These are phyloP conservation scores for Nesogale talazaci DNA, from an alignment of 2,113 vertebrate genomes.

Conservation along the genomic window DNA sequence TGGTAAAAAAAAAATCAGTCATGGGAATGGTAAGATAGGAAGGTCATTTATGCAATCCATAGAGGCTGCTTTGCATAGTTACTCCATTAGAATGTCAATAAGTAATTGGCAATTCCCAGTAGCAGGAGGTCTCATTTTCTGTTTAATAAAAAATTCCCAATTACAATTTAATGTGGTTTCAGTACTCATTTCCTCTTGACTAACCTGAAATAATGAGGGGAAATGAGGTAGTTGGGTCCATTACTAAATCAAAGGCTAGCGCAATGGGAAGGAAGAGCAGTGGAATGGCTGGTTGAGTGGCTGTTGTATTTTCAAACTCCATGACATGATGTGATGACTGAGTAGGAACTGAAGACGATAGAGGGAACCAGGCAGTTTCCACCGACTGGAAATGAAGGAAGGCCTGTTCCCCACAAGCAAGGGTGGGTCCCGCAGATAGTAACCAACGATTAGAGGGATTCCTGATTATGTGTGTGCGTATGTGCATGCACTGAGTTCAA, in stretches of 20 bases:
- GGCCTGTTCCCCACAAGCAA: background rate
- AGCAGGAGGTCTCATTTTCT: slow-evolving; percentile 77
- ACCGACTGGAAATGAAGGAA: background rate
- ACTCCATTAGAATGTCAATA: slow-evolving; percentile 47
- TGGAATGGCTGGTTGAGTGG: background rate
- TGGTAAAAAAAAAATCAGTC: background rate
- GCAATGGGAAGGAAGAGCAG: background rate
- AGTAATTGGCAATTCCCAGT: too few relatives aligned
- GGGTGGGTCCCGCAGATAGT: background rate
- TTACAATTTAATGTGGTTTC: slow-evolving; percentile 82
- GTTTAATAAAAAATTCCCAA: slow-evolving; percentile 80
- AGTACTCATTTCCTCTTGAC: slow-evolving; percentile 80
- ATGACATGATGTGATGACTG: background rate
- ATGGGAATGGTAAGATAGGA: background rate
- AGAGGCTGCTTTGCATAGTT: background rate
- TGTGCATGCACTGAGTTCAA: too few relatives aligned
- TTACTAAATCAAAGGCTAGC: slow-evolving; percentile 65
- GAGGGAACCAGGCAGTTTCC: background rate
- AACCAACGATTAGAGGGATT: background rate
- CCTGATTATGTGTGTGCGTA: background rate
- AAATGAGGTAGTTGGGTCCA: slow-evolving; percentile 77
- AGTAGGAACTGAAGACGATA: background rate
- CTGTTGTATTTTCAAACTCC: background rate
- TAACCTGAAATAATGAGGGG: slow-evolving; percentile 81
- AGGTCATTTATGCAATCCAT: background rate